A percentile compares a stretch with the other conserved stretches of the same genome.
Evolutionary conservation across 2,888 invertebrate species (phyloP).

Genomic region (Acleris sparsana): DNA sequence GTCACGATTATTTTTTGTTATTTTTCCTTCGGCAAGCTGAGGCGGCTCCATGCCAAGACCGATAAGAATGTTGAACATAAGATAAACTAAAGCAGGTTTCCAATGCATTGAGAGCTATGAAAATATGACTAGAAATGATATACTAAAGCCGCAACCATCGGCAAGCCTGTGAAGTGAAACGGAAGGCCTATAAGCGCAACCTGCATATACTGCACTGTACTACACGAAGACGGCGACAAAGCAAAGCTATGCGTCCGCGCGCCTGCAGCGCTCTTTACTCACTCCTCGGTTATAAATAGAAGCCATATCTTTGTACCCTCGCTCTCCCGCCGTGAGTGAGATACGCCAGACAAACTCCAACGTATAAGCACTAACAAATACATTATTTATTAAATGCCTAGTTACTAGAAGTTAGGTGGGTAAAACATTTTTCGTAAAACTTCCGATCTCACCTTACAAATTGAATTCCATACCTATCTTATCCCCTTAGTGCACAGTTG

Average conservation of each 20-base stretch:
- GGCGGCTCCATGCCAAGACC: too few species aligned
- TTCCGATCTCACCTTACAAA: too few species aligned
- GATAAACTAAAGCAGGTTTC: too few species aligned
- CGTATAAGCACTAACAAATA: slow-evolving; percentile 44
- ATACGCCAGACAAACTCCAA: slow-evolving; percentile 63
- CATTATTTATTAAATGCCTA: slow-evolving; percentile 19
- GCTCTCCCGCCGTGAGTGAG: slow-evolving; percentile 76
- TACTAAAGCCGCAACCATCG: too few species aligned
- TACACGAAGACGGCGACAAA: slow-evolving; percentile 62
- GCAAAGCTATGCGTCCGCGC: slow-evolving; percentile 60
- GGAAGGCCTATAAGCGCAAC: not conserved
- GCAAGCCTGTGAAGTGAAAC: not conserved
- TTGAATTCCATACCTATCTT: too few species aligned
- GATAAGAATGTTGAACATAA: too few species aligned
- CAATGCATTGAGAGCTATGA: too few species aligned
- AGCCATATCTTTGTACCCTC: slow-evolving; percentile 73
- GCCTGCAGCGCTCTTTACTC: slow-evolving; percentile 64
- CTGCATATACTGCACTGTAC: slow-evolving; percentile 31
- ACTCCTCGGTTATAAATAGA: slow-evolving; percentile 71
- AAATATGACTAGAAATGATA: too few species aligned
- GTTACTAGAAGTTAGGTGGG: not conserved
- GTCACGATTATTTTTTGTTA: not conserved
- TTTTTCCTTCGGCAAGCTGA: too few species aligned
- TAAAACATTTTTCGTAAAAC: not conserved
- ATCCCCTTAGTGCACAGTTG: too few species aligned